A percentile compares a stretch with the other conserved stretches of the same genome.
Evolutionary conservation across 2,797 vertebrate genomes (phyloP).

Genomic region (Yasuhikotakia modesta): DNA sequence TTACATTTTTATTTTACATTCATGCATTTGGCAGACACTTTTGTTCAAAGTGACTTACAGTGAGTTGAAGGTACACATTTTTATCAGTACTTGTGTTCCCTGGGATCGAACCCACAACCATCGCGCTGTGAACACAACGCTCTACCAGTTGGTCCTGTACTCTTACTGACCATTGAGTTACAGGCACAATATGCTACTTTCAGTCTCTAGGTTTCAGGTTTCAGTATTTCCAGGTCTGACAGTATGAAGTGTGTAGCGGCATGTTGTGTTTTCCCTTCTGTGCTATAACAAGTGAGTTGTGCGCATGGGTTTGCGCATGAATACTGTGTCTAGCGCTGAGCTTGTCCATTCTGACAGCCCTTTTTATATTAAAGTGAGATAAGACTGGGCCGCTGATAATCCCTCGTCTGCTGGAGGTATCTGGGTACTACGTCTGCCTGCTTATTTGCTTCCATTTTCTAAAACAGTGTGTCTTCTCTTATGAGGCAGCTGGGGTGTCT

Average conservation of each 20-base stretch:
- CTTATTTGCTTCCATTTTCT: constrained; percentile 43
- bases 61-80: no score
- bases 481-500: constrained; percentile 20
- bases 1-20: no score
- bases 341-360: constrained; percentile 20
- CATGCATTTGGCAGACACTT: no score
- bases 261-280: neutral
- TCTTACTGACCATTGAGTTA: no score
- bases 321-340: constrained; percentile 6
- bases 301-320: constrained; percentile 4
- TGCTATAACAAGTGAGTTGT: constrained; percentile 7
- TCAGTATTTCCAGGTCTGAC: neutral
- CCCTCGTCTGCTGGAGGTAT: constrained; percentile 25
- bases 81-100: no score
- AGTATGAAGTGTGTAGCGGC: neutral
- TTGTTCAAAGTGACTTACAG: no score
- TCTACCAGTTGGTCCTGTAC: no score
- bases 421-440: constrained; percentile 33
- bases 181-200: neutral
- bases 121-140: no score
- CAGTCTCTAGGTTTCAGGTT: neutral
- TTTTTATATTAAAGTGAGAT: constrained; percentile 26
- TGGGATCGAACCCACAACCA: no score
- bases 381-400: constrained; percentile 32
- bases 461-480: constrained; percentile 5